Evolutionary conservation across 2,113 vertebrate species (phyloP).

Genomic region (Pterocles orientalis): DNA sequence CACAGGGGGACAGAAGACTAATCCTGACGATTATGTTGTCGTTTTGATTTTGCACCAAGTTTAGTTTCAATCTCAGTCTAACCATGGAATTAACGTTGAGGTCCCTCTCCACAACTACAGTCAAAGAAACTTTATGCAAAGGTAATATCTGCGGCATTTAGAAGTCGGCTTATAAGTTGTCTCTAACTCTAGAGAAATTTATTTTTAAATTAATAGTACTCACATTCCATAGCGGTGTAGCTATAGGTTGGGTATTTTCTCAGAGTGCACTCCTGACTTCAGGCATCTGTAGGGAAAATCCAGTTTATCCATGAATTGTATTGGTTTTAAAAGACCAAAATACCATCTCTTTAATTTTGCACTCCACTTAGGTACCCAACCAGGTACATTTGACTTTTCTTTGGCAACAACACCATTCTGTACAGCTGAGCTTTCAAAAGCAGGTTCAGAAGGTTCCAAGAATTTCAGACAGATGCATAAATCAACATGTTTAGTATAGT

Average conservation of each 20-base stretch:
- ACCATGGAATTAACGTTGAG: neutral
- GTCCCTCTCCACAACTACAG: neutral
- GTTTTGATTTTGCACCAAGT: neutral
- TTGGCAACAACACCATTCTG: neutral
- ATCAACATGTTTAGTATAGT: slow-evolving; percentile 29
- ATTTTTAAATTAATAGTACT: neutral
- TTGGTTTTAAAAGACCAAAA: neutral
- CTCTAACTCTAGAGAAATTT: neutral
- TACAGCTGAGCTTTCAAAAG: slow-evolving; percentile 22
- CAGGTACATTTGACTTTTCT: neutral
- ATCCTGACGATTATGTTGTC: neutral
- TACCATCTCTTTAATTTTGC: neutral
- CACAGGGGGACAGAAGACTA: neutral
- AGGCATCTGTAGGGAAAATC: neutral
- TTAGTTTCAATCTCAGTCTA: neutral
- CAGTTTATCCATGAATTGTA: neutral
- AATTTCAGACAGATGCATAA: slow-evolving; percentile 15
- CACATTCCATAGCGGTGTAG: neutral
- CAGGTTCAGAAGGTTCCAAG: slow-evolving; percentile 6
- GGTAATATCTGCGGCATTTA: neutral
- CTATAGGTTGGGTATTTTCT: neutral
- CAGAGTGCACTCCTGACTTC: neutral
- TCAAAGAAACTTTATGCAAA: neutral
- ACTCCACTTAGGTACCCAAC: neutral
- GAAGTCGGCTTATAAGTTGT: neutral